Conservation (phyloP, 2,113 vertebrate genomes). For the Oryzias celebensis region DNA sequence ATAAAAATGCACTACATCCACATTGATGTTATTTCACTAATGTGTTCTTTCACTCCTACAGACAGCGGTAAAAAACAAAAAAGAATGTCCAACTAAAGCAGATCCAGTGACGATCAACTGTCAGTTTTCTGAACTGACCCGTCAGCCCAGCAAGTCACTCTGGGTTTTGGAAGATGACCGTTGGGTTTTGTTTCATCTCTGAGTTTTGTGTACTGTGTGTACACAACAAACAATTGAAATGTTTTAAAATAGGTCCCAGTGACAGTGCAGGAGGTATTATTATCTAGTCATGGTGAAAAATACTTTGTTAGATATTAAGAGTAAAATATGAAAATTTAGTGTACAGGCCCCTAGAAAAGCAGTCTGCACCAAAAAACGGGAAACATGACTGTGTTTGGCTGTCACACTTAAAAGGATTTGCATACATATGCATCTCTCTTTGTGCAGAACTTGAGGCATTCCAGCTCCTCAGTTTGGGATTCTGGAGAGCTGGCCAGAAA, state of each 20-base stretch:
- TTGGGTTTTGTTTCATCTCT: too few species aligned
- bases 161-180: too few species aligned
- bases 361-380: constrained; percentile 55
- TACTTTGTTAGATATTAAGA: constrained; percentile 51
- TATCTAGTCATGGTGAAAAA: constrained; percentile 40
- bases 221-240: constrained; percentile 12
- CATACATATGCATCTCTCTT: constrained; percentile 60
- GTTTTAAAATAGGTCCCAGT: constrained; percentile 7
- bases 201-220: neutral
- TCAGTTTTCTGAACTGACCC: too few species aligned
- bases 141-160: too few species aligned
- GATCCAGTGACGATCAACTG: too few species aligned
- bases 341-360: constrained; percentile 51
- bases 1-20: too few species aligned
- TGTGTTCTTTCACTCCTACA: too few species aligned
- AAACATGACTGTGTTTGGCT: constrained; percentile 64
- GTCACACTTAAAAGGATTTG: constrained; percentile 74
- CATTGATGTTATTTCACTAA: too few species aligned
- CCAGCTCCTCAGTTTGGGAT: constrained; percentile 41
- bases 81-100: too few species aligned
- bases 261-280: constrained; percentile 16
- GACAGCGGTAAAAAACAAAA: too few species aligned
- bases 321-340: constrained; percentile 66
- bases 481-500: constrained; percentile 41
- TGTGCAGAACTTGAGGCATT: constrained; percentile 44